Evolutionary conservation across 2,797 vertebrate genomes (phyloP).

Genomic region (Amphiprion clarkii): DNA sequence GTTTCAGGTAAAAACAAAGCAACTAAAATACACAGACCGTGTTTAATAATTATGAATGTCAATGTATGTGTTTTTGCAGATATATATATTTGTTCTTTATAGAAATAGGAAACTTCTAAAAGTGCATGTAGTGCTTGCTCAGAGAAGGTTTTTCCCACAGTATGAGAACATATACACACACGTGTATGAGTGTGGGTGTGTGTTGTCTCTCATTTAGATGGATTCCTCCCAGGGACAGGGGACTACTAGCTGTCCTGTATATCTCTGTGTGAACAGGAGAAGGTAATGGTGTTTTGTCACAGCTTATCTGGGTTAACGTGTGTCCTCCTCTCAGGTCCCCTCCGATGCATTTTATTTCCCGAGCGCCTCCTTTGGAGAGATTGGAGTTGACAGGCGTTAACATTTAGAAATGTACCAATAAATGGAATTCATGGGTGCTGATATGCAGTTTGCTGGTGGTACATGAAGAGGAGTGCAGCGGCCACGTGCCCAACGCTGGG

Average conservation of each 20-base stretch:
- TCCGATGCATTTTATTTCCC: constrained; percentile 81
- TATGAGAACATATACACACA: constrained; percentile 16
- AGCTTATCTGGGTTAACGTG: constrained; percentile 85
- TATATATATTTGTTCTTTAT: not conserved
- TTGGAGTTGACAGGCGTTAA: constrained; percentile 92
- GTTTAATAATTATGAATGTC: not conserved
- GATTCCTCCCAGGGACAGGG: constrained; percentile 70
- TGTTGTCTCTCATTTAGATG: constrained; percentile 64
- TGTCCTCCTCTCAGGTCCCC: constrained; percentile 79
- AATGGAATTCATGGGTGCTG: constrained; percentile 82
- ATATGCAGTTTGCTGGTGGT: constrained; percentile 79
- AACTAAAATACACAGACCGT: not conserved
- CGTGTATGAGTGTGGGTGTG: not conserved
- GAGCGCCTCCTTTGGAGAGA: constrained; percentile 85
- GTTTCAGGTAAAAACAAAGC: not conserved
- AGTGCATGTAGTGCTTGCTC: not conserved
- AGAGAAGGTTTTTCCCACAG: constrained; percentile 23
- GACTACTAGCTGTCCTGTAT: constrained; percentile 77
- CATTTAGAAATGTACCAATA: constrained; percentile 90
- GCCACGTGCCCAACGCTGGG: constrained; percentile 38
- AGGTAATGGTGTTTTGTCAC: constrained; percentile 87
- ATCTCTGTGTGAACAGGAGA: constrained; percentile 74
- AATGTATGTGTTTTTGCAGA: not conserved
- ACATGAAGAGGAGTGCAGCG: constrained; percentile 57
- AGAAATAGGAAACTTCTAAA: constrained; percentile 20